These are phyloP conservation scores for Microdon myrmicae DNA, from an alignment of 2,888 invertebrate genomes.

Conservation along the genomic window DNA sequence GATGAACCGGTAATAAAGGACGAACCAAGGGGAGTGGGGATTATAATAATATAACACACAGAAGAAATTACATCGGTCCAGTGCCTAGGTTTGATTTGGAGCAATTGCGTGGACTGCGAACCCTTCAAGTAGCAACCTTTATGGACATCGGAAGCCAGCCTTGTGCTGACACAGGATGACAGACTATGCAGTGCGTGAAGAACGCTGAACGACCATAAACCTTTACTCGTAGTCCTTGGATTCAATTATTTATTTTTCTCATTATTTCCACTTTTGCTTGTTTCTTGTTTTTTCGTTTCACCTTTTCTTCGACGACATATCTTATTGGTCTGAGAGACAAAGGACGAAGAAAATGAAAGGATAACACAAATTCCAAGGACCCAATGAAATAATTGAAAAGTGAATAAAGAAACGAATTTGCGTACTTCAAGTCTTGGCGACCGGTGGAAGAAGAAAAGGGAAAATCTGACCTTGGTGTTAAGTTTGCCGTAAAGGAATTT, in stretches of 20 bases:
- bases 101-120: slow-evolving; percentile 13
- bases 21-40: slow-evolving; percentile 4
- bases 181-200: slow-evolving; percentile 8
- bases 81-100: background rate
- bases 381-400: slow-evolving; percentile 7
- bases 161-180: slow-evolving; percentile 10
- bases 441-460: background rate
- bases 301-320: background rate
- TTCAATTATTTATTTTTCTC: slow-evolving; percentile 52
- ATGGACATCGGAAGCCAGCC: too few relatives aligned
- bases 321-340: too few relatives aligned
- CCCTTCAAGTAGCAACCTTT: slow-evolving; percentile 11
- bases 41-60: background rate
- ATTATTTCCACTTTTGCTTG: slow-evolving; percentile 30
- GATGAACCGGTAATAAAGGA: slow-evolving; percentile 34
- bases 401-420: slow-evolving; percentile 10
- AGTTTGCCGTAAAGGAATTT: slow-evolving; percentile 44
- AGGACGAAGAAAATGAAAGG: slow-evolving; percentile 1
- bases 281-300: slow-evolving; percentile 19
- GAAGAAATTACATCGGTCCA: background rate
- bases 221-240: slow-evolving; percentile 23
- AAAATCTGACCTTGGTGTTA: slow-evolving; percentile 46
- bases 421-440: slow-evolving; percentile 4
- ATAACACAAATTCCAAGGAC: too few relatives aligned
- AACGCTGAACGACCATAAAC: slow-evolving; percentile 16